A percentile compares a stretch with the other conserved stretches of the same genome.
Evolutionary conservation across 2,797 vertebrate genomes (phyloP).

Genomic region (Sebastiscus tertius): DNA sequence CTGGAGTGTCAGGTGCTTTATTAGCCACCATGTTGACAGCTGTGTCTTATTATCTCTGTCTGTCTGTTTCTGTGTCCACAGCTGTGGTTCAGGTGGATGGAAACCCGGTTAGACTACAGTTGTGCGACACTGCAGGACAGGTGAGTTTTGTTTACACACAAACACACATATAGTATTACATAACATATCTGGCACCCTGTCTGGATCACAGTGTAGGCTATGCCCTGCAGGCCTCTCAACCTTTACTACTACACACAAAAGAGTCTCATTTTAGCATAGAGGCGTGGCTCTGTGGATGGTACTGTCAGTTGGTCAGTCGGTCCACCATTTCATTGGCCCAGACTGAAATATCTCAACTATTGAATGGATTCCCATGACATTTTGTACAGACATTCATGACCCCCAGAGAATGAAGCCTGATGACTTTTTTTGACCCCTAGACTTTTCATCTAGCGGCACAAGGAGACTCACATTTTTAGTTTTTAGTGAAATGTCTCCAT

Average conservation of each 20-base stretch:
- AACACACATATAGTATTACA: background rate
- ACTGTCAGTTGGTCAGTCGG: background rate
- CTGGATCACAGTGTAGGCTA: background rate
- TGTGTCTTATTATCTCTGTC: slow-evolving; percentile 50
- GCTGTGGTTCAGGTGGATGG: slow-evolving; percentile 89
- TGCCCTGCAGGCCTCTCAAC: background rate
- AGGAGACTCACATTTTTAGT: background rate
- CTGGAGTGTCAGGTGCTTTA: slow-evolving; percentile 32
- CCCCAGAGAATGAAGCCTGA: background rate
- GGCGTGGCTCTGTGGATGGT: background rate
- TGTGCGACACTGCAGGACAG: slow-evolving; percentile 90
- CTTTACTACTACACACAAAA: background rate
- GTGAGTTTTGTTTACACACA: slow-evolving; percentile 70
- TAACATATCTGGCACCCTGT: too few species aligned
- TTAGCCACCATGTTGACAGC: slow-evolving; percentile 26
- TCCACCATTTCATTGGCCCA: too few species aligned
- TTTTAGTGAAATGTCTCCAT: background rate
- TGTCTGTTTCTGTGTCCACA: slow-evolving; percentile 64
- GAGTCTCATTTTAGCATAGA: background rate
- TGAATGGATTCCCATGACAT: background rate
- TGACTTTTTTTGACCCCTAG: background rate
- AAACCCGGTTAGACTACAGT: slow-evolving; percentile 85
- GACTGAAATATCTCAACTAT: background rate
- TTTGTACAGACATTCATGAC: background rate
- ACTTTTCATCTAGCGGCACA: background rate